A percentile compares a stretch with the other conserved stretches of the same genome.
Evolutionary conservation across 2,888 invertebrate genomes (phyloP).

Genomic region (Agrochola lota): DNA sequence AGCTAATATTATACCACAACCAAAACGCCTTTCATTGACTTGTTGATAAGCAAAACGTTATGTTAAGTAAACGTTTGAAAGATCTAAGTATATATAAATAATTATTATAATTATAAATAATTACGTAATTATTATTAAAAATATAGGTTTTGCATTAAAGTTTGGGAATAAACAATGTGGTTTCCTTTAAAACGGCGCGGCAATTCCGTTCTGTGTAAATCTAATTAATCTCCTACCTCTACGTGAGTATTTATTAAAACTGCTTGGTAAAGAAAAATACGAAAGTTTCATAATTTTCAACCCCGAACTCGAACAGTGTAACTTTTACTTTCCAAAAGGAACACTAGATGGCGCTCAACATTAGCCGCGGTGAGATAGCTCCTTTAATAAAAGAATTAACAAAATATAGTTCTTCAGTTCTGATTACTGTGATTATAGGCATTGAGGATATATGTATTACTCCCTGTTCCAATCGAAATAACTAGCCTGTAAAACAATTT

Average conservation of each 20-base stretch:
- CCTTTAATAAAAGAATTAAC: too few species aligned
- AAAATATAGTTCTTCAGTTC: neutral
- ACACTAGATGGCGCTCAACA: conserved; percentile 15
- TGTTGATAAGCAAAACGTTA: conserved; percentile 59
- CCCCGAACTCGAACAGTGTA: neutral
- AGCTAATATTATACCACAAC: conserved; percentile 36
- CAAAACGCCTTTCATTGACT: conserved; percentile 58
- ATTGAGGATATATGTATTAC: neutral
- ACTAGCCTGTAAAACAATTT: neutral
- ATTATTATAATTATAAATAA: conserved; percentile 43
- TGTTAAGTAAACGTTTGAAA: conserved; percentile 53
- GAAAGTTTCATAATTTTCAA: neutral
- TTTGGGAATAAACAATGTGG: conserved; percentile 72
- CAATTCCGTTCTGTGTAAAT: neutral
- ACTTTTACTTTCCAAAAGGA: neutral
- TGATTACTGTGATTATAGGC: too few species aligned
- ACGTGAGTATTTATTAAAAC: neutral
- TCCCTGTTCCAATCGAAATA: neutral
- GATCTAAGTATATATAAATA: conserved; percentile 36
- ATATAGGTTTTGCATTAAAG: conserved; percentile 81
- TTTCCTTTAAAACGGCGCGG: conserved; percentile 12
- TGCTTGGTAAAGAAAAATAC: neutral
- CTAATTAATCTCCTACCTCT: neutral
- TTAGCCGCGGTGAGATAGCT: neutral
- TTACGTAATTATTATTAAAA: conserved; percentile 68